These are phyloP conservation scores for Andinoacara biseriatus DNA, from an alignment of 2,113 vertebrate genomes.

Conservation along the genomic window DNA sequence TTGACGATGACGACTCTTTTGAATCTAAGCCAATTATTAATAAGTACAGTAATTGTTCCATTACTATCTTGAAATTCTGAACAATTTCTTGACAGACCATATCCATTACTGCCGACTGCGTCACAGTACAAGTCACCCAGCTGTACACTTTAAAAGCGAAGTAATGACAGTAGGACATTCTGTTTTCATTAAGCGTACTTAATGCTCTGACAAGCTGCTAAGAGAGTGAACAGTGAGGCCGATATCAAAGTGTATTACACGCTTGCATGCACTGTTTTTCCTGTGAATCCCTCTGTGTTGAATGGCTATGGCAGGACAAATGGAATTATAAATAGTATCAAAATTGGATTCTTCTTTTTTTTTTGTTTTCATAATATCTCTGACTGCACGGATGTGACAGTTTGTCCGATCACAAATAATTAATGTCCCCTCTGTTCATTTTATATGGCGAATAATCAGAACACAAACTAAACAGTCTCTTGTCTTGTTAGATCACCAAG, in stretches of 20 bases:
- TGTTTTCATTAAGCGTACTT: slow-evolving; percentile 12
- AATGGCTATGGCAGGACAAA: background rate
- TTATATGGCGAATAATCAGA: background rate
- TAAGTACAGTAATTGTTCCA: background rate
- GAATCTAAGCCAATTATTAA: background rate
- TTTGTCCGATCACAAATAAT: background rate
- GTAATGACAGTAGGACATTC: background rate
- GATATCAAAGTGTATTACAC: background rate
- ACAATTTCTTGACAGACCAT: background rate
- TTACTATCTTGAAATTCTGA: background rate
- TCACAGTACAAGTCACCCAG: background rate
- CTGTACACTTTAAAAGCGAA: background rate
- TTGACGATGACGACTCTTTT: background rate
- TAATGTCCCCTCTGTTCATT: background rate
- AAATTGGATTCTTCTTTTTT: background rate
- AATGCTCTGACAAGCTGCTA: slow-evolving; percentile 1
- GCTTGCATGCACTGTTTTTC: background rate
- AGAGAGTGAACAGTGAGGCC: background rate
- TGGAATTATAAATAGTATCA: slow-evolving; percentile 4
- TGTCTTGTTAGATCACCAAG: background rate
- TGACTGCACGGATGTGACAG: background rate
- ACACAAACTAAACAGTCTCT: background rate
- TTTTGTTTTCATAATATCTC: background rate
- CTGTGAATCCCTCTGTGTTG: background rate
- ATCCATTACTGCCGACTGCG: background rate